These are phyloP conservation scores for Ctenosaura bakeri DNA, from an alignment of 2,797 vertebrate genomes.

Conservation along the genomic window DNA sequence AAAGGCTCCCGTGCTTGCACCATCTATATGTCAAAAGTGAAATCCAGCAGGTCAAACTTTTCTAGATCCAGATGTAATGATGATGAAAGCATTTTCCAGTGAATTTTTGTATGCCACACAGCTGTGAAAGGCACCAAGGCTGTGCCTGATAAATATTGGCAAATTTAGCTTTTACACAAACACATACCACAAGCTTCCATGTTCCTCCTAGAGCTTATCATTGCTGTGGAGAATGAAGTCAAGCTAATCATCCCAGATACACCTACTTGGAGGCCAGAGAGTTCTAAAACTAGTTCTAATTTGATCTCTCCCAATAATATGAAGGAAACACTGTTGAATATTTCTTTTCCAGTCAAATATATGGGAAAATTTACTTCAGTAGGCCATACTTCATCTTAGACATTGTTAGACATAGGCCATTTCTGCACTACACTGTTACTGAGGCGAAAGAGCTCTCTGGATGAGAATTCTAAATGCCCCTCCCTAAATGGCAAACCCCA, in stretches of 20 bases:
- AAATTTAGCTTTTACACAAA: not conserved
- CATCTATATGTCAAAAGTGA: not conserved
- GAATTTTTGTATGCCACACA: not conserved
- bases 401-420: not conserved
- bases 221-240: not conserved
- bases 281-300: constrained; percentile 3
- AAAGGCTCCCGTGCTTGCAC: not conserved
- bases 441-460: too few species aligned
- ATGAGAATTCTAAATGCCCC: too few species aligned
- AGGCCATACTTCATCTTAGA: not conserved
- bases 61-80: too few species aligned
- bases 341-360: constrained; percentile 28
- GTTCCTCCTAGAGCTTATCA: not conserved
- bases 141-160: not conserved
- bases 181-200: not conserved
- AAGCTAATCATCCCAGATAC: not conserved
- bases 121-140: not conserved
- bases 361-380: constrained; percentile 39
- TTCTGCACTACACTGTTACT: too few species aligned
- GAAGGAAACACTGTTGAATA: not conserved
- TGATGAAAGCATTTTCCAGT: not conserved
- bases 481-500: too few species aligned
- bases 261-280: not conserved
- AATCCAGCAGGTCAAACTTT: not conserved
- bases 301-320: constrained; percentile 21